Conservation (phyloP, 2,888 invertebrate genomes). For the Thymelicus lineola region DNA sequence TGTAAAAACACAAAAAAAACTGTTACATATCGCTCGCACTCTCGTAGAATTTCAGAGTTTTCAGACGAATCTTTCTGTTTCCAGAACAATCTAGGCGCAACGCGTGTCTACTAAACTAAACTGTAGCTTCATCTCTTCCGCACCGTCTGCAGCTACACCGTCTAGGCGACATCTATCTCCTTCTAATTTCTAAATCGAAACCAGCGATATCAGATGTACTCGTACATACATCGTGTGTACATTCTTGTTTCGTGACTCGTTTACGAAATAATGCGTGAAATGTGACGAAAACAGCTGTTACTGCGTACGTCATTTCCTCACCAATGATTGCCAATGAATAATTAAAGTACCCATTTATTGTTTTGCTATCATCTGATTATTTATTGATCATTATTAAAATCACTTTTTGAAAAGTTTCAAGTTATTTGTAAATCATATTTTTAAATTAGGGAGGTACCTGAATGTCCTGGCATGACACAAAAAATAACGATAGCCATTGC, state of each 20-base stretch:
- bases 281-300: constrained; percentile 40
- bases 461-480: too few species aligned
- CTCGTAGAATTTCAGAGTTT: not conserved
- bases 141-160: constrained; percentile 31
- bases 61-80: constrained; percentile 20
- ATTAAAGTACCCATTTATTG: too few species aligned
- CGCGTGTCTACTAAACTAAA: constrained; percentile 40
- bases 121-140: constrained; percentile 39
- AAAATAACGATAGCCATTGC: too few species aligned
- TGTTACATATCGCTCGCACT: not conserved
- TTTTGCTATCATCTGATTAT: too few species aligned
- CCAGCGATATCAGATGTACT: constrained; percentile 26
- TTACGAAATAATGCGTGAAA: constrained; percentile 45
- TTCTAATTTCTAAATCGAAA: constrained; percentile 16
- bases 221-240: constrained; percentile 22
- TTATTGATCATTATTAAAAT: too few species aligned
- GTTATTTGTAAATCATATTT: too few species aligned
- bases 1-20: not conserved
- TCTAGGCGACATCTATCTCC: constrained; percentile 16
- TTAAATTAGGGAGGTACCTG: too few species aligned
- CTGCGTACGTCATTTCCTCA: constrained; percentile 38
- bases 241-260: constrained; percentile 41
- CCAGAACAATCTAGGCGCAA: constrained; percentile 46
- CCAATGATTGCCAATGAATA: constrained; percentile 5
- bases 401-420: too few species aligned